Evolutionary conservation across 2,888 invertebrate genomes (phyloP), one percentile per base, ranked within the genome.

Genomic region (Capitulum mitella): DNA sequence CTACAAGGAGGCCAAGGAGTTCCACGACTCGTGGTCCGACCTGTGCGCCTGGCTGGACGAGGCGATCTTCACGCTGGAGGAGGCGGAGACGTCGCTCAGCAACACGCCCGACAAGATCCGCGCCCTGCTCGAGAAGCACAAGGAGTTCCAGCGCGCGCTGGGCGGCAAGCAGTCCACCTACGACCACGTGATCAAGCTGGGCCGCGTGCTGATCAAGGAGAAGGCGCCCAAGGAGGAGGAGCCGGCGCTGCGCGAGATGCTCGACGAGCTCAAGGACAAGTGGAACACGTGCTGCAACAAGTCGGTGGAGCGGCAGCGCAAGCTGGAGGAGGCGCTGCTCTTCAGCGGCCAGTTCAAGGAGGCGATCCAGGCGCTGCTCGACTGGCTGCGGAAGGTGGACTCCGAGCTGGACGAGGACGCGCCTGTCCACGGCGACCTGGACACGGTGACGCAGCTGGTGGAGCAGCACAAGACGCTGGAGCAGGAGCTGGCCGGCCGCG

Each of bases 281-380:
- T 98, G 96, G 96, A 95, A 94, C 58, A 90, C 91, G 0, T 95
- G 98, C 19, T 97, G 97, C 87, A 92, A 92, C 6, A 95, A 95
- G 89, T 95, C 97, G 84, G 95, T 98, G 40, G 97, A 98, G 83
- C 91, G 97, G 81, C 98, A 98, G 88, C 90, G 97, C 79, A 94
- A 95, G 84, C 87, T 98, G 61, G 98, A 98, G 86, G 98, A 98
- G 85, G 97, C 98, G 0, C 87, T 98, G 19, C 88, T 98, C 8
- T 93, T 95, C 87, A 96, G 96, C 34, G 98, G 98, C 0, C 98
- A 98, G 87, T 98, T 97, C 88, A 97, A 96, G 85, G 98, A 98
- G 85, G 98, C 98, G 2, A 91, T 98, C 84, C 93, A 94, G 34
- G 97, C 97, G 14, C 88, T 98, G 19, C 88, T 98, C 78, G 97